Evolutionary conservation across 2,113 vertebrate species (phyloP).

Genomic region (Hippocampus abdominalis): DNA sequence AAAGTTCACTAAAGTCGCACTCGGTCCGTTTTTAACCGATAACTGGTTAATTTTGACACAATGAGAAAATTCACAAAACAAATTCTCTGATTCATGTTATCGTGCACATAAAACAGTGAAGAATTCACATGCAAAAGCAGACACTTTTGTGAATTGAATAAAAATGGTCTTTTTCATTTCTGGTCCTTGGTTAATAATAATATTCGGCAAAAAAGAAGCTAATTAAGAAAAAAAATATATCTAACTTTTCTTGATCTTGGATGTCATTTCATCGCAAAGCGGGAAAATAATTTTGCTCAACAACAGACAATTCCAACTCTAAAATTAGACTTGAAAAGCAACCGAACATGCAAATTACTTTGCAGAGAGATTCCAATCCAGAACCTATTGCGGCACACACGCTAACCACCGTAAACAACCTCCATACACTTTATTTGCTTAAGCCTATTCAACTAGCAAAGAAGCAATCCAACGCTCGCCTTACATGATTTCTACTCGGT

Average conservation of each 20-base stretch:
- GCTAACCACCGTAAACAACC: not conserved
- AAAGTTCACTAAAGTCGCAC: too few species aligned
- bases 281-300: too few species aligned
- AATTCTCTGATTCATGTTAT: not conserved
- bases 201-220: not conserved
- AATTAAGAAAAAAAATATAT: not conserved
- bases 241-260: not conserved
- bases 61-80: not conserved
- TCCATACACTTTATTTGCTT: too few species aligned
- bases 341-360: not conserved
- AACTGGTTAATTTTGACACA: not conserved
- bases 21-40: too few species aligned
- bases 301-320: too few species aligned
- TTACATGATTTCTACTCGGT: not conserved
- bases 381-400: not conserved
- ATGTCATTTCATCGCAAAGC: not conserved
- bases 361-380: not conserved
- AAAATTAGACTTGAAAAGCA: not conserved
- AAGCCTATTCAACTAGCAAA: not conserved
- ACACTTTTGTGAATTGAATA: not conserved
- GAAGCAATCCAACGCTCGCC: not conserved
- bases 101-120: not conserved
- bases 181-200: too few species aligned
- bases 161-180: not conserved
- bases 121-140: not conserved